Evolutionary conservation across 2,888 invertebrate genomes (phyloP), one percentile per base, ranked within the genome.

Genomic region (Melinaea marsaeus): DNA sequence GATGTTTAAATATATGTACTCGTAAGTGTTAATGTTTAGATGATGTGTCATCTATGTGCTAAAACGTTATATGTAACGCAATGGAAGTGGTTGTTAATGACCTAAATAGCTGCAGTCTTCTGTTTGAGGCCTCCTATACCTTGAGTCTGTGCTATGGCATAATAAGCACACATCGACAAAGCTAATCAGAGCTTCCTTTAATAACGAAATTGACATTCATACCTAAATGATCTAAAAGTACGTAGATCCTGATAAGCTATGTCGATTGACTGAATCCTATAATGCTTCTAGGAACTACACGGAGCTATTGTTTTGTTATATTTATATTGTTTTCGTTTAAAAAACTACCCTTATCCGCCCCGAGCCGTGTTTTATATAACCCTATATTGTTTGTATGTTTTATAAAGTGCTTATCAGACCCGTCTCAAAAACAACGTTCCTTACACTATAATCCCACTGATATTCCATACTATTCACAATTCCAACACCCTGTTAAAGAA

Each of bases 51-150:
- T 83, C 69, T 80, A 81, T 89, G 84, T 88, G 90, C 90, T 88
- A 90, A 90, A 88, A 88, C 89, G 90, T 90, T 90, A 89, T 88
- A 89, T 81, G 84, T 89, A 89, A 89, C 90, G 90, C 88, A 86
- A 90, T 90, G 89, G 81, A 75, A 84, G 81, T 87, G 84, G 85
- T 84, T 83, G 84, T 86, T 59, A 51, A 63, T 63, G 83, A 82
- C 79, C 79, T 86, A 80, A 80, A 76, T 90, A 89, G 89, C 78
- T 86, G 87, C 86, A 84, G 74, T 80, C 74, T 79, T 79, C 74
- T 78, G 74, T 83, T 81, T 74, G 74, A 84, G 79, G 83, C 84
- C 85, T 71, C 67, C 68, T 70, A 78, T 78, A 78, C 76, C 78
- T 83, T 74, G 76, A 79, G 77, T 80, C 78, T 84, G 81, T 82